A percentile compares a stretch with the other conserved stretches of the same genome.
phyloP scores from a whole-genome alignment of 1,140 invertebrate species.

The Drosophila micromelanica region DNA sequence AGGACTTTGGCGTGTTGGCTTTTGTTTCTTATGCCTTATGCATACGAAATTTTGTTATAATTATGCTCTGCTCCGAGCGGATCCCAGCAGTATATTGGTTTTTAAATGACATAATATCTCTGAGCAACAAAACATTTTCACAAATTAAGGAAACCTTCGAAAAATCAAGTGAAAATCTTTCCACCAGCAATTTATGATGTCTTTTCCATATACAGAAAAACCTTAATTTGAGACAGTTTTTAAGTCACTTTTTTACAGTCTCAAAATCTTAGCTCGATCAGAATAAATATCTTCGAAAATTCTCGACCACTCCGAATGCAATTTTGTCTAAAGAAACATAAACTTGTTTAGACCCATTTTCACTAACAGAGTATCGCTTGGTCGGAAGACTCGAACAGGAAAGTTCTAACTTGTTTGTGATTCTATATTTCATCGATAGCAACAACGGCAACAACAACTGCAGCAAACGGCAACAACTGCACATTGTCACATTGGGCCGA shows the following conservation, averaged over 20 bases:
- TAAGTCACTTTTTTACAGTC: no score
- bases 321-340: no score
- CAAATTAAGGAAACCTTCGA: no score
- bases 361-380: background rate
- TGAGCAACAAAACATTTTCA: background rate
- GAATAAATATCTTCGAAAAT: no score
- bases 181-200: no score
- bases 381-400: background rate
- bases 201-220: no score
- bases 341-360: no score
- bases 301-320: no score
- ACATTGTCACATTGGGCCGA: slow-evolving; percentile 32
- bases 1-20: slow-evolving; percentile 66
- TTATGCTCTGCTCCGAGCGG: background rate
- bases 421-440: slow-evolving; percentile 73
- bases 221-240: no score
- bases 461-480: slow-evolving; percentile 36
- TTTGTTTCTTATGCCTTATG: slow-evolving; percentile 76
- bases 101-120: background rate
- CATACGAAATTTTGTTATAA: slow-evolving; percentile 68
- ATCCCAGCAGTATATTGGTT: background rate
- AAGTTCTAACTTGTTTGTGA: slow-evolving; percentile 32
- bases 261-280: no score
- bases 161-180: no score
- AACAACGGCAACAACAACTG: slow-evolving; percentile 38